Conservation (phyloP, 2,888 invertebrate species). For the Xestia rhomboidea region DNA sequence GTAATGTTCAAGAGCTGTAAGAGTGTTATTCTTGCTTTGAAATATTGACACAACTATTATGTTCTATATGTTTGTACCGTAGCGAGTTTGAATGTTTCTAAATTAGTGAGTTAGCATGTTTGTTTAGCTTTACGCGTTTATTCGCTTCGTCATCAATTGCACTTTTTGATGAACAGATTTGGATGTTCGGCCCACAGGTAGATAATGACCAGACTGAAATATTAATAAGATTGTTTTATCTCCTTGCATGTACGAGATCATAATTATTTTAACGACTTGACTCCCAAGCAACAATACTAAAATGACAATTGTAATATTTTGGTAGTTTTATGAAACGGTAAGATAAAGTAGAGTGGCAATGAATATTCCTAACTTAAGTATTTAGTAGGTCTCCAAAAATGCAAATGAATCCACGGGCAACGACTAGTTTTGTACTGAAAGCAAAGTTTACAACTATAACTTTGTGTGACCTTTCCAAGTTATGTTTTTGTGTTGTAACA, state of each 20-base stretch:
- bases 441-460: constrained; percentile 4
- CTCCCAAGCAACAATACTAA: neutral
- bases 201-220: too few species aligned
- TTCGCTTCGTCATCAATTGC: neutral
- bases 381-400: neutral
- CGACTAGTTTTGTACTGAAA: neutral
- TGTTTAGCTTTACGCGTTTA: neutral
- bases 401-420: neutral
- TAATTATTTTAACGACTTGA: neutral
- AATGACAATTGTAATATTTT: neutral
- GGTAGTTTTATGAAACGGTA: neutral
- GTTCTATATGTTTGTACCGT: neutral
- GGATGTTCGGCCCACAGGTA: neutral
- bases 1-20: neutral
- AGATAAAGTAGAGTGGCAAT: neutral
- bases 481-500: constrained; percentile 31
- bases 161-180: neutral
- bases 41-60: neutral
- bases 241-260: neutral
- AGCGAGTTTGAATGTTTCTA: too few species aligned
- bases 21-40: neutral
- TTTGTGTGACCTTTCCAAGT: constrained; percentile 21
- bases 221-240: neutral
- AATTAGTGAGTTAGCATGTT: too few species aligned
- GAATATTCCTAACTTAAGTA: neutral